phyloP scores from a whole-genome alignment of 2,888 invertebrate genomes.

The Drosophila mulleri region DNA sequence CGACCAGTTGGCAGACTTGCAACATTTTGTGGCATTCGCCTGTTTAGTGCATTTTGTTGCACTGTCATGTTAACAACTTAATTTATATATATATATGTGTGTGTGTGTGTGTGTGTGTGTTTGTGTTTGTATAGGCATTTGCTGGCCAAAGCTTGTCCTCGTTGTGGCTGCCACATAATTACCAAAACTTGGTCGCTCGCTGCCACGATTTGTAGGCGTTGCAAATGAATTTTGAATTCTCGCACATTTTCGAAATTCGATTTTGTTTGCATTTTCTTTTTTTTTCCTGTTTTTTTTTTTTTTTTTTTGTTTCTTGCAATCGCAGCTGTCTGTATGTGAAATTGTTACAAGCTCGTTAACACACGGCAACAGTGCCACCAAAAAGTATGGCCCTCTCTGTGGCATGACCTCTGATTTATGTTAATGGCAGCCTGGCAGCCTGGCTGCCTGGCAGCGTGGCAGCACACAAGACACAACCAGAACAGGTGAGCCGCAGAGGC shows the following conservation, averaged over 20 bases:
- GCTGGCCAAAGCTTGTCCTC: constrained; percentile 61
- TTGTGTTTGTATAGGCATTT: constrained; percentile 4
- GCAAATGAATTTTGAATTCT: constrained; percentile 82
- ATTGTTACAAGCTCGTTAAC: constrained; percentile 84
- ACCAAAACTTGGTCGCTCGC: constrained; percentile 28
- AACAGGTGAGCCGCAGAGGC: constrained; percentile 73
- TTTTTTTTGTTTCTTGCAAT: constrained; percentile 29
- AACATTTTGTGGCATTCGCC: constrained; percentile 26
- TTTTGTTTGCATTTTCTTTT: not conserved
- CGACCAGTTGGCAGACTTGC: constrained; percentile 34
- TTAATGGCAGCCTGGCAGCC: constrained; percentile 59
- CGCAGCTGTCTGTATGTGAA: constrained; percentile 67
- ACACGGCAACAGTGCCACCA: constrained; percentile 79
- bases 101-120: not conserved
- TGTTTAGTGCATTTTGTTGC: constrained; percentile 76
- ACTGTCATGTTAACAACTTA: constrained; percentile 85
- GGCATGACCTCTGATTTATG: constrained; percentile 78
- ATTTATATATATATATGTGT: constrained; percentile 81
- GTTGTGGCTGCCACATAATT: constrained; percentile 62
- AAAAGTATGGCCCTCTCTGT: constrained; percentile 32
- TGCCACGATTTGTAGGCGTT: constrained; percentile 79
- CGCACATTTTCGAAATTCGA: constrained; percentile 52
- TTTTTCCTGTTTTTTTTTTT: not conserved
- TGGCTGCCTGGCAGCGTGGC: constrained; percentile 16
- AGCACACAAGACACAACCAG: constrained; percentile 58